Conservation (phyloP, 2,797 vertebrate species). For the Gallinago nigripennis region DNA sequence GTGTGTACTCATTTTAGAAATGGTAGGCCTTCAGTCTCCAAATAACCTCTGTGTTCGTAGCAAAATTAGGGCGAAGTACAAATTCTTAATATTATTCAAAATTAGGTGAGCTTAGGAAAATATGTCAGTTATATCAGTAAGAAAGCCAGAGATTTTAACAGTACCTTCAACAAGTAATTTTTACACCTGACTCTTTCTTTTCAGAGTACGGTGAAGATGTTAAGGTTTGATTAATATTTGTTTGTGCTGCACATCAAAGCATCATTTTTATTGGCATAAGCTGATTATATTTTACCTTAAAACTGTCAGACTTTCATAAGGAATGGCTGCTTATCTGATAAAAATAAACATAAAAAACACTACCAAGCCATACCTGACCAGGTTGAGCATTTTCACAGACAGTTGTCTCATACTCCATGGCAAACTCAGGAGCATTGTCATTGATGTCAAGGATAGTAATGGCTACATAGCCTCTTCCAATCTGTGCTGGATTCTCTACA, state of each 20-base stretch:
- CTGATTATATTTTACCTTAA: constrained; percentile 26
- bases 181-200: neutral
- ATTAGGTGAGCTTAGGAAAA: neutral
- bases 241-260: constrained; percentile 38
- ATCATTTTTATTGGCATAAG: constrained; percentile 16
- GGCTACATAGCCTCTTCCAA: constrained; percentile 87
- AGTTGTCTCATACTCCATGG: constrained; percentile 91
- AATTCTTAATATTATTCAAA: neutral
- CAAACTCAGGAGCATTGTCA: constrained; percentile 94
- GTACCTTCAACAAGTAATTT: neutral
- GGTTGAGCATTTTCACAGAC: constrained; percentile 90
- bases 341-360: neutral
- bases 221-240: constrained; percentile 35
- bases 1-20: neutral
- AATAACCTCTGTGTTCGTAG: neutral
- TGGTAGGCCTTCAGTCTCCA: neutral
- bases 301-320: neutral
- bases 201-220: neutral
- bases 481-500: constrained; percentile 91
- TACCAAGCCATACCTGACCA: constrained; percentile 83
- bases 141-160: neutral
- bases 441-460: constrained; percentile 93
- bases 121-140: neutral
- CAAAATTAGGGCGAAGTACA: neutral
- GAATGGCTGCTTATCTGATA: neutral